These are phyloP conservation scores for Cepphus grylle DNA, from an alignment of 2,113 vertebrate genomes.

Conservation along the genomic window DNA sequence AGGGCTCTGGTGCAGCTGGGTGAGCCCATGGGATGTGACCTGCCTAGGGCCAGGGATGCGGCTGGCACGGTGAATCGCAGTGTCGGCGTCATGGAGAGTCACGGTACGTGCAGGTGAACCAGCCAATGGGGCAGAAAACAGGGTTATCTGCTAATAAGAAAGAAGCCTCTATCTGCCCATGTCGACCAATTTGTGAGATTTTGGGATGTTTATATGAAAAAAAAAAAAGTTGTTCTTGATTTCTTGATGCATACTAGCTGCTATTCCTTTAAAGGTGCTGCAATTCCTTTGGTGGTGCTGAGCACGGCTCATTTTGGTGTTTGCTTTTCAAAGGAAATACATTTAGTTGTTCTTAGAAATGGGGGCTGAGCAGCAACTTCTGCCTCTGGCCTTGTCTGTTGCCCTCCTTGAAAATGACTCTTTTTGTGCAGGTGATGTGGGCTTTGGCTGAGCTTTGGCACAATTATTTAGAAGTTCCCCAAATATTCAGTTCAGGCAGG, in stretches of 20 bases:
- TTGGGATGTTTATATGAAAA: not conserved
- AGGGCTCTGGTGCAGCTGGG: not conserved
- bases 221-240: not conserved
- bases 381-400: not conserved
- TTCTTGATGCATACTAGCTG: not conserved
- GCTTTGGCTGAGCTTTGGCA: not conserved
- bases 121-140: not conserved
- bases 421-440: not conserved
- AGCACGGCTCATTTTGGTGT: fast-evolving
- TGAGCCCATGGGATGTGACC: not conserved
- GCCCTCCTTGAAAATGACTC: not conserved
- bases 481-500: not conserved
- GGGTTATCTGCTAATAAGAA: not conserved
- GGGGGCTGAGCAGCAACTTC: not conserved
- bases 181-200: not conserved
- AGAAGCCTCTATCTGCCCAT: not conserved
- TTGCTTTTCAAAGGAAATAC: not conserved
- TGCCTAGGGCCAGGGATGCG: not conserved
- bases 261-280: not conserved
- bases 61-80: not conserved
- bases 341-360: not conserved
- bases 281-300: not conserved
- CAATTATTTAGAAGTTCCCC: not conserved
- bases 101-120: not conserved
- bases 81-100: not conserved